Percentiles rank a stretch among this genome's conserved stretches.
Evolutionary conservation across 2,888 invertebrate species (phyloP).

Genomic region (Dorcus hopei): DNA sequence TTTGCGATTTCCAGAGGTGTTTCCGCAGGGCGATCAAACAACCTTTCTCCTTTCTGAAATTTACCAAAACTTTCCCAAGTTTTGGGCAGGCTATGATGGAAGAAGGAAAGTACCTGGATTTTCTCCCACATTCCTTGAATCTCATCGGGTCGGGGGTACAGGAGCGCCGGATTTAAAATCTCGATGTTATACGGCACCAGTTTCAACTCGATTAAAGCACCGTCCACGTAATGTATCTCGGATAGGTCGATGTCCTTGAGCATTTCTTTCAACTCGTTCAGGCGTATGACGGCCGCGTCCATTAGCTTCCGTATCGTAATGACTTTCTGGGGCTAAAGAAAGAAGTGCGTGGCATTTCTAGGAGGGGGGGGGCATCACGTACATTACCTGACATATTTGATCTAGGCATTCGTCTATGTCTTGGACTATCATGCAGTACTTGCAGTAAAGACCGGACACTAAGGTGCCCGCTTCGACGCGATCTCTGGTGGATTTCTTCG

Average conservation of each 20-base stretch:
- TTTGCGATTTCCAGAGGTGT: constrained; percentile 13
- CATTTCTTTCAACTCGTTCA: constrained; percentile 58
- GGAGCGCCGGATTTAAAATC: constrained; percentile 60
- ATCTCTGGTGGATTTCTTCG: constrained; percentile 41
- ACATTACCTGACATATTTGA: constrained; percentile 53
- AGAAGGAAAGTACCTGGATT: constrained; percentile 25
- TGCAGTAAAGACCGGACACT: constrained; percentile 53
- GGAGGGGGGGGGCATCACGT: not conserved
- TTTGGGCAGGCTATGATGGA: not conserved
- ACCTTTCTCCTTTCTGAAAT: constrained; percentile 36
- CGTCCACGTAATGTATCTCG: constrained; percentile 71
- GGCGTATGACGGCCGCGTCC: constrained; percentile 55
- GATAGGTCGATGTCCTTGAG: constrained; percentile 57
- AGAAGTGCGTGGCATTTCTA: not conserved
- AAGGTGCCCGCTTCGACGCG: constrained; percentile 52
- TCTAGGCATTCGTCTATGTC: constrained; percentile 60
- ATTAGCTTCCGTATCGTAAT: constrained; percentile 56
- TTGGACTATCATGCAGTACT: constrained; percentile 56
- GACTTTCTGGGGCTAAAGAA: constrained; percentile 56
- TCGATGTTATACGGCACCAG: constrained; percentile 66
- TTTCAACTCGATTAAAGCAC: constrained; percentile 65
- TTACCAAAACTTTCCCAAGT: not conserved
- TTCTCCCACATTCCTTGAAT: constrained; percentile 40
- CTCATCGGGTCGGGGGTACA: constrained; percentile 57
- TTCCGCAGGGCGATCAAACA: constrained; percentile 33